A percentile compares a stretch with the other conserved stretches of the same genome.
These are phyloP conservation scores for Lacerta bilineata DNA, from an alignment of 2,797 vertebrate species.

Conservation along the genomic window DNA sequence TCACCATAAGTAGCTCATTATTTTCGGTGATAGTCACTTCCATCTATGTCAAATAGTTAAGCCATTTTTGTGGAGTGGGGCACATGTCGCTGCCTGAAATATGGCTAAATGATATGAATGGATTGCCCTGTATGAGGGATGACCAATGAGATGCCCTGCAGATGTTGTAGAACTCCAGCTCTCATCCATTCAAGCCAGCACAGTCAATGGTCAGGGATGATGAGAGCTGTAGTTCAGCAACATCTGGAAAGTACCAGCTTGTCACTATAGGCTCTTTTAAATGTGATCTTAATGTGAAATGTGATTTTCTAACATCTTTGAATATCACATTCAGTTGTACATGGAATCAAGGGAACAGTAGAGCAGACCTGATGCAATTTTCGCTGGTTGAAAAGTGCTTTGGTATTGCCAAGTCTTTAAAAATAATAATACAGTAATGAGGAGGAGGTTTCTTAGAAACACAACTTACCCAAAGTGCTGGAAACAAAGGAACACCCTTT, in stretches of 20 bases:
- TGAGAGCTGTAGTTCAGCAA: too few species aligned
- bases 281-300: not conserved
- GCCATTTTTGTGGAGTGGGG: not conserved
- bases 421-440: not conserved
- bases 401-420: not conserved
- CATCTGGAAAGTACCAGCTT: too few species aligned
- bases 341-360: not conserved
- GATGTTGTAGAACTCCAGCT: too few species aligned
- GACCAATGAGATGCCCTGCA: too few species aligned
- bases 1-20: too few species aligned
- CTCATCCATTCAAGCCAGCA: too few species aligned
- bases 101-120: not conserved
- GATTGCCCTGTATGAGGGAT: not conserved
- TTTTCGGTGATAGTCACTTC: too few species aligned
- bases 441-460: slow-evolving; percentile 1
- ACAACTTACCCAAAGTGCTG: not conserved
- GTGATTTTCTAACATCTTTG: not conserved
- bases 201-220: too few species aligned
- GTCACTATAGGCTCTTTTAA: not conserved
- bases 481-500: not conserved
- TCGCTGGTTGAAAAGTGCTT: not conserved
- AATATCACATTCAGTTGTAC: not conserved
- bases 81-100: not conserved
- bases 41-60: not conserved
- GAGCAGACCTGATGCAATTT: not conserved